Evolutionary conservation across 1,140 invertebrate genomes (phyloP).

Genomic region (Bursaphelenchus mucronatus): DNA sequence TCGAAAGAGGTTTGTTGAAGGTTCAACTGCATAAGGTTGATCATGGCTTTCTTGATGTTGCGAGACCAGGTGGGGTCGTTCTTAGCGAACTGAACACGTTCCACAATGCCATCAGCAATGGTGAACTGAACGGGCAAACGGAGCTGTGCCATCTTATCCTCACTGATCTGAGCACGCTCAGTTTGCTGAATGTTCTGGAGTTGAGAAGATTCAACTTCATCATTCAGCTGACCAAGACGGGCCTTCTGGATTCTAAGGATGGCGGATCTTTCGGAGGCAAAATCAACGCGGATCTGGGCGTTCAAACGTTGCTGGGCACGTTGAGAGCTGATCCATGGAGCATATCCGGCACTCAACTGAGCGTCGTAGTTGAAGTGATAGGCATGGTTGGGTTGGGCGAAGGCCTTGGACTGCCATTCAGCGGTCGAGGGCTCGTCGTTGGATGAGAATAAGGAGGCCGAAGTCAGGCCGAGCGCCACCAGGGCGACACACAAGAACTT

Average conservation of each 20-base stretch:
- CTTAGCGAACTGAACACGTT: slow-evolving; percentile 25
- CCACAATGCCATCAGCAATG: slow-evolving; percentile 33
- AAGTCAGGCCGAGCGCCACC: too few relatives aligned
- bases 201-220: neutral
- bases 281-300: neutral
- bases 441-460: too few relatives aligned
- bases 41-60: slow-evolving; percentile 35
- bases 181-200: too few relatives aligned
- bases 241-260: slow-evolving; percentile 20
- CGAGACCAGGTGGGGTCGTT: slow-evolving; percentile 34
- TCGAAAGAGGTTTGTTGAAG: slow-evolving; percentile 26
- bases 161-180: slow-evolving; percentile 4
- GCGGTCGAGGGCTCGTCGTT: too few relatives aligned
- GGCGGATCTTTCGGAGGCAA: slow-evolving; percentile 22
- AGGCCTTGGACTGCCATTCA: too few relatives aligned
- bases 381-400: too few relatives aligned
- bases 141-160: slow-evolving; percentile 18
- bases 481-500: too few relatives aligned
- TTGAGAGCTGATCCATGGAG: too few relatives aligned
- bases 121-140: slow-evolving; percentile 31
- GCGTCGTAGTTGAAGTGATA: too few relatives aligned
- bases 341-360: too few relatives aligned
- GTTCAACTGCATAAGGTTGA: slow-evolving; percentile 38
- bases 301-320: too few relatives aligned
- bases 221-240: slow-evolving; percentile 29